Evolutionary conservation across 2,797 vertebrate species (phyloP).

Genomic region (Enoplosus armatus): DNA sequence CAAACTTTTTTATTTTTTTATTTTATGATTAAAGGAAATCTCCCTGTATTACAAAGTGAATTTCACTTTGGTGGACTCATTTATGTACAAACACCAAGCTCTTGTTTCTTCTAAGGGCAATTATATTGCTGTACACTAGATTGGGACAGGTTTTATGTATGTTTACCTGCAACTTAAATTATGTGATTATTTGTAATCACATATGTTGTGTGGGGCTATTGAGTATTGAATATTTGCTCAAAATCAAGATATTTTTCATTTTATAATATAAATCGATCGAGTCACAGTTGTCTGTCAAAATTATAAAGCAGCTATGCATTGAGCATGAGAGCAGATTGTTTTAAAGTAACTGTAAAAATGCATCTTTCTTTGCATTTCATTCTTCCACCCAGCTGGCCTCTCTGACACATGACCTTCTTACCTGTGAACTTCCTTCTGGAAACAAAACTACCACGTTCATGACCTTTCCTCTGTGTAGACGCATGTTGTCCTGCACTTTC

Average conservation of each 20-base stretch:
- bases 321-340: neutral
- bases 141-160: no score
- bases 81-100: neutral
- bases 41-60: neutral
- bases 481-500: slow-evolving; percentile 5
- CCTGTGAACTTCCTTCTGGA: slow-evolving; percentile 13
- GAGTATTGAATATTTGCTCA: neutral
- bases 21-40: neutral
- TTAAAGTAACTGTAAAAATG: no score
- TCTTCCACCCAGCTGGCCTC: neutral
- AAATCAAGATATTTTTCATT: neutral
- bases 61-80: neutral
- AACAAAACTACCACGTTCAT: neutral
- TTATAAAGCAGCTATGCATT: neutral
- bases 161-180: no score
- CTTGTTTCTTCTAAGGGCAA: neutral
- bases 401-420: neutral
- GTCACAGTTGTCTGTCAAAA: neutral
- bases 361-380: neutral
- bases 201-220: neutral
- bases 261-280: neutral
- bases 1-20: no score
- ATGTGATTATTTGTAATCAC: no score
- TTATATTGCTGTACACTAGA: neutral
- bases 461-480: slow-evolving; percentile 17